Evolutionary conservation across 1,140 invertebrate species (phyloP), one percentile per base, ranked within the genome.

Genomic region (Brachionus manjavacas): DNA sequence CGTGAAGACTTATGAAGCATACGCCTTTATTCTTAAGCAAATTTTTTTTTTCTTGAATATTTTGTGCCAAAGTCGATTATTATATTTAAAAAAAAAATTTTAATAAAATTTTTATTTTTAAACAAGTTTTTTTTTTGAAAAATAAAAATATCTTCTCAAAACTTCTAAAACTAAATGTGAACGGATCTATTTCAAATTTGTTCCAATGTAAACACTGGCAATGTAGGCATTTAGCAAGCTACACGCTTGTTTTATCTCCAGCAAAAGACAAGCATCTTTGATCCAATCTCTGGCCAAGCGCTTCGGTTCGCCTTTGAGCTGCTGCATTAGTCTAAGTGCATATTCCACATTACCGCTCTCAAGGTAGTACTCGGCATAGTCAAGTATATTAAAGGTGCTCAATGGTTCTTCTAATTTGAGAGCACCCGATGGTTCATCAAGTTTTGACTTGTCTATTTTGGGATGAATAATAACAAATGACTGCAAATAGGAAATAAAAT

Each of bases 401-500:
- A 88, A 94, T 89, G 52, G 20, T 4, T 87, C 92, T 88, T 70
- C 91, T 90, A 88, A 64, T 83, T 91, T 88, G 25, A 92, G 85
- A 60, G 85, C 86, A 16, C 89, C 88, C 25, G 86, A 39, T 78
- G 12, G 41, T 12, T 55, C 55, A 85, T 85, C 12, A n/a, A 31
- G 60, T 85, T 86, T 92, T 91, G 88, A 91, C 91, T 85, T 90
- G 90, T 86, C 49, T 85, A 85, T 16, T 86, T 84, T 60, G 28
- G 92, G 81, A 84, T 90, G 88, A 79, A 91, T 86, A 14, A 92
- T 88, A 85, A 92, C 88, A 35, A 91, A 86, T 6, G 92, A 90
- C 88, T 97, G 95, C 35, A 97, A 86, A 91, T 94, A 97, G 1
- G 96, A 97, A 3, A 97, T 90, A 80, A 96, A 90, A 89, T 95